Evolutionary conservation across 1,140 invertebrate genomes (phyloP), one percentile per base, ranked within the genome.

Genomic region (Caenorhabditis remanei): DNA sequence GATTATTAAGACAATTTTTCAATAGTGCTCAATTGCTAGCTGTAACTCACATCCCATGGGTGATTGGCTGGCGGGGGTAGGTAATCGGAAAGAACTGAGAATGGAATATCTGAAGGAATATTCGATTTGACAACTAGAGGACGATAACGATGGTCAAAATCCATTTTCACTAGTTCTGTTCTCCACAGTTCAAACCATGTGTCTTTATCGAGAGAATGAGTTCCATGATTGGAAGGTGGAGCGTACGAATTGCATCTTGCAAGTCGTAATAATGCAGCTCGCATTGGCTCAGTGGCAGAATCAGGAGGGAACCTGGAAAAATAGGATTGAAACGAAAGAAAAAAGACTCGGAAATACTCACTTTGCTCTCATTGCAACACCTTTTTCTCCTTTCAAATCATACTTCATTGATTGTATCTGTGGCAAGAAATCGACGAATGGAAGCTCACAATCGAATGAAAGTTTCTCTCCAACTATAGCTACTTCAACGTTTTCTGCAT

Each of bases 401-500:
- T 90, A 90, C 58, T 89, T 87, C 19, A 90, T 56, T 24, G 83
- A 46, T 13, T 87, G 86, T 8, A 87, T 90, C 55, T 91, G 88
- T 5, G 92, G 90, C 21, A 86, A 85, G 83, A 92, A 92, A 53
- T 93, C 91, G 1, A 88, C 88, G 83, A 92, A 93, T 11, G 65
- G 65, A 9, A 43, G 56, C 50, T 82, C 53, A 63, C 75, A 85
- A 9, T 75, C 67, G 24, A 92, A 83, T 14, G 83, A 86, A 4
- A 93, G 85, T 58, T 91, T 87, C n/a, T 88, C 84, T 79, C 92
- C 92, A 19, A 90, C 86, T 48, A 92, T 89, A 13, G 91, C 91
- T 19, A 85, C 90, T 65, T 90, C 85, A 21, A 89, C 65, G 75
- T 92, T 92, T 48, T 92, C 90, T 14, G 90, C 88, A 16, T 89